These are phyloP conservation scores for Drosophila setosimentum DNA, from an alignment of 2,888 invertebrate genomes.

Conservation along the genomic window DNA sequence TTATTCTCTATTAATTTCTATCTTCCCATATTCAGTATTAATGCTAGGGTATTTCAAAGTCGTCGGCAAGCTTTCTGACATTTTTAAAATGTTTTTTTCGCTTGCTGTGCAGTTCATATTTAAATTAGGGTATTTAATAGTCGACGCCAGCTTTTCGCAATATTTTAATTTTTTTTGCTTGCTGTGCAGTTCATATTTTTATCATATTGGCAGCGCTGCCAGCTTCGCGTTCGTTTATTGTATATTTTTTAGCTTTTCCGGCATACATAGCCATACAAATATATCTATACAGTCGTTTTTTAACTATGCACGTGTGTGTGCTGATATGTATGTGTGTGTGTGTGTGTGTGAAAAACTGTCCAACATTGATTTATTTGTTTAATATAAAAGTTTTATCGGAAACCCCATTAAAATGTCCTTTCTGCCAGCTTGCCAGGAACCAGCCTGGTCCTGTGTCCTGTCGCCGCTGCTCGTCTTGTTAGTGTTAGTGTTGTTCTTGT, in stretches of 20 bases:
- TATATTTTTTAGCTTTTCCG: conserved; percentile 81
- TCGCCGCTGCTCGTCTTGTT: conserved; percentile 29
- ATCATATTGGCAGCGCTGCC: conserved; percentile 78
- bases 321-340: conserved; percentile 47
- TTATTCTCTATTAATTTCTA: background rate
- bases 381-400: conserved; percentile 83
- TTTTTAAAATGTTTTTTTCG: too few relatives aligned
- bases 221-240: conserved; percentile 55
- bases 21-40: background rate
- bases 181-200: conserved; percentile 77
- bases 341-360: conserved; percentile 74
- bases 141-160: background rate
- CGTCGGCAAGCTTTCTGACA: background rate
- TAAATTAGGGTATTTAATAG: conserved; percentile 31
- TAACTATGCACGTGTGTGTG: conserved; percentile 59
- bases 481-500: conserved; percentile 14
- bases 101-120: background rate
- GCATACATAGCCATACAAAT: conserved; percentile 67
- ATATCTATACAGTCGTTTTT: conserved; percentile 73
- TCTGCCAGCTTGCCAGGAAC: conserved; percentile 77
- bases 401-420: conserved; percentile 83
- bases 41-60: background rate
- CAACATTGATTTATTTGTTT: conserved; percentile 82
- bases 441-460: conserved; percentile 47
- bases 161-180: conserved; percentile 43